Percentiles rank a stretch among this genome's conserved stretches.
These are phyloP conservation scores for Drepanosiphum platanoidis DNA, from an alignment of 2,888 invertebrate species.

Conservation along the genomic window DNA sequence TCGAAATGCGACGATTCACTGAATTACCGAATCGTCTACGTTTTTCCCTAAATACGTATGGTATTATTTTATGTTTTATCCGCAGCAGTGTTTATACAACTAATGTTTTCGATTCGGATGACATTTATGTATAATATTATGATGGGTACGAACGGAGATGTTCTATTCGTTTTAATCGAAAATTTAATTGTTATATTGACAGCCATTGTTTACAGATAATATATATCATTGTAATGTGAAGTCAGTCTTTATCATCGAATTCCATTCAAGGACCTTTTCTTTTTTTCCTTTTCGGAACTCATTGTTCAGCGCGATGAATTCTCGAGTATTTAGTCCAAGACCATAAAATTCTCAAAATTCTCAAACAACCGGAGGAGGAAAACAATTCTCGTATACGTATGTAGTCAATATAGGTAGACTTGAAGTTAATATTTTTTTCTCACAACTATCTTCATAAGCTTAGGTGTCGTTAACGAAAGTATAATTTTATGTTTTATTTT, in stretches of 20 bases:
- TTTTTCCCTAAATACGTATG: no score
- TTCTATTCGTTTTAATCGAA: no score
- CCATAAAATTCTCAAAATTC: not conserved
- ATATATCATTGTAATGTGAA: not conserved
- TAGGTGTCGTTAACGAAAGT: no score
- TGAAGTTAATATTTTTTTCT: not conserved
- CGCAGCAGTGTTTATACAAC: no score
- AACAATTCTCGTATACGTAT: no score
- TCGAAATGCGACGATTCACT: no score
- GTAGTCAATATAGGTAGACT: no score
- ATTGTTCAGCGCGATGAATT: not conserved
- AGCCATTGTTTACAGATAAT: not conserved
- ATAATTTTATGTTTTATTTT: no score
- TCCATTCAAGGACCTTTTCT: not conserved
- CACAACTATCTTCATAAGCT: no score
- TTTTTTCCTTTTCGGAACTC: not conserved
- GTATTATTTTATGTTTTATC: not conserved
- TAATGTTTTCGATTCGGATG: not conserved
- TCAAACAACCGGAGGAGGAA: no score
- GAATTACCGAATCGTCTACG: no score
- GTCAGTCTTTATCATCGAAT: not conserved
- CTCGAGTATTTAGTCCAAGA: not conserved
- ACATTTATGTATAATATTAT: not conserved
- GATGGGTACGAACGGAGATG: no score
- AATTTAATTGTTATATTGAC: not conserved